phyloP scores from a whole-genome alignment of 1,140 invertebrate species.

The Drosophila cardini region DNA sequence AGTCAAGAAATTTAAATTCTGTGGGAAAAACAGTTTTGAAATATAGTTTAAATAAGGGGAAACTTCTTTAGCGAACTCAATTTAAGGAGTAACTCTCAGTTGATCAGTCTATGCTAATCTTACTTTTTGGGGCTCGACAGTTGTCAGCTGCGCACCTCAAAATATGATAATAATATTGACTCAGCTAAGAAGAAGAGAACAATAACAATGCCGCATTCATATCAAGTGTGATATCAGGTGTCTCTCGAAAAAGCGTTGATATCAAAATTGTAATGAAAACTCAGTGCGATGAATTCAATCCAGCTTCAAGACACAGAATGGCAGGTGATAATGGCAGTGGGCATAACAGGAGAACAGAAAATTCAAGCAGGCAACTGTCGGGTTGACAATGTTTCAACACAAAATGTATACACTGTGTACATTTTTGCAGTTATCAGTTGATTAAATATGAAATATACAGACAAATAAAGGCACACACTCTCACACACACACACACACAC shows the following conservation, averaged over 20 bases:
- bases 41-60: no score
- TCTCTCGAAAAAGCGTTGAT: conserved; percentile 15
- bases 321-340: conserved; percentile 74
- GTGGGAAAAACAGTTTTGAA: no score
- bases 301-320: conserved; percentile 9
- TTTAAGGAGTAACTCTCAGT: neutral
- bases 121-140: conserved; percentile 15
- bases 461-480: conserved; percentile 52
- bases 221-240: conserved; percentile 51
- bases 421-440: conserved; percentile 74
- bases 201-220: conserved; percentile 18
- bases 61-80: no score
- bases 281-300: neutral
- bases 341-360: conserved; percentile 72
- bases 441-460: conserved; percentile 82
- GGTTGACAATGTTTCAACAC: conserved; percentile 37
- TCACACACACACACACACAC: conserved; percentile 23
- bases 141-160: conserved; percentile 23
- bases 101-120: neutral
- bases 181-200: conserved; percentile 34
- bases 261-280: conserved; percentile 28
- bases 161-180: conserved; percentile 32
- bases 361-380: conserved; percentile 56
- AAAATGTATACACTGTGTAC: conserved; percentile 44
- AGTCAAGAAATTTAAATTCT: neutral